Evolutionary conservation across 2,888 invertebrate species (phyloP).

Genomic region (Drosophila lacicola): DNA sequence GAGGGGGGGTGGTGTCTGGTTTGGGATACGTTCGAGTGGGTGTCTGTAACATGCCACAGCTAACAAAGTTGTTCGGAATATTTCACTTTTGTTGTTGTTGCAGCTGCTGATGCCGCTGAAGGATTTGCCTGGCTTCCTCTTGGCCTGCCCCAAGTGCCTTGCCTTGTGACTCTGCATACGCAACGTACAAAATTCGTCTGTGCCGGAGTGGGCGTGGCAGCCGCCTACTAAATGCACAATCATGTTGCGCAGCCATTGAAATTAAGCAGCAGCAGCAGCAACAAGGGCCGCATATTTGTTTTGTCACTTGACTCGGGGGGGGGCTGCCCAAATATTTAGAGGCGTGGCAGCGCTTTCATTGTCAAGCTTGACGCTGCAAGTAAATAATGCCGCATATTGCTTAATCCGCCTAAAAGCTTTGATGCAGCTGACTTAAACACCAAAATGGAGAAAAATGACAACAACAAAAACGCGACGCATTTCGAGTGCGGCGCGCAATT

Average conservation of each 20-base stretch:
- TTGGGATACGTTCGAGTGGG: slow-evolving; percentile 13
- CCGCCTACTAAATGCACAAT: slow-evolving; percentile 75
- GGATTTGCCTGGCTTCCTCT: slow-evolving; percentile 39
- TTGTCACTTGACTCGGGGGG: slow-evolving; percentile 42
- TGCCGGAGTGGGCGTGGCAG: slow-evolving; percentile 30
- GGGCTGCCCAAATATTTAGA: background rate
- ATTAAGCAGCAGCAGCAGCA: slow-evolving; percentile 40
- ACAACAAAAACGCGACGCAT: slow-evolving; percentile 7
- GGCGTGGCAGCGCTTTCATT: slow-evolving; percentile 48
- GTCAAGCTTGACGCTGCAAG: slow-evolving; percentile 58
- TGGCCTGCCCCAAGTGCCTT: slow-evolving; percentile 57
- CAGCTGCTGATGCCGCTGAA: slow-evolving; percentile 39
- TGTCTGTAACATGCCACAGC: slow-evolving; percentile 47
- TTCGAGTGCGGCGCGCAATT: slow-evolving; percentile 64
- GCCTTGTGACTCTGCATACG: slow-evolving; percentile 72
- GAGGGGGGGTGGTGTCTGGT: background rate
- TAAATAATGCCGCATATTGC: slow-evolving; percentile 56
- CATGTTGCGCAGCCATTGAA: slow-evolving; percentile 54
- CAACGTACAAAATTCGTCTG: slow-evolving; percentile 14
- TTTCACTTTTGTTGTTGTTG: slow-evolving; percentile 30
- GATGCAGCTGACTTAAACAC: slow-evolving; percentile 41
- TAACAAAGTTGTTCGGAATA: slow-evolving; percentile 56
- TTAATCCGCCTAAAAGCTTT: slow-evolving; percentile 79
- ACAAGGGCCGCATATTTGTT: slow-evolving; percentile 46
- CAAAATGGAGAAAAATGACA: no score